Percentiles rank a stretch among this genome's conserved stretches.
phyloP scores from a whole-genome alignment of 1,140 invertebrate species.

The Oryzaephilus surinamensis region DNA sequence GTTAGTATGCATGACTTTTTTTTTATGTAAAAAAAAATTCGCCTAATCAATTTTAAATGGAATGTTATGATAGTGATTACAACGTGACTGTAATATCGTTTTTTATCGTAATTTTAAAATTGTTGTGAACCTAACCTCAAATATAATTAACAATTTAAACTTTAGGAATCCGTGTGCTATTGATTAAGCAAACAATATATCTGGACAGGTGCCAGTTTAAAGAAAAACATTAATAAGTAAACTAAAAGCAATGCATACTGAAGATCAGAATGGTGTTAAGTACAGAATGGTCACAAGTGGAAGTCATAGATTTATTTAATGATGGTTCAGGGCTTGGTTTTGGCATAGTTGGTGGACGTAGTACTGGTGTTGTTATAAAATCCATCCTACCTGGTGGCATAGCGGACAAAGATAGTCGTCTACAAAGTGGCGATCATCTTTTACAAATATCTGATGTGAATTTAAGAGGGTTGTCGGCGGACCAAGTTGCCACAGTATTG shows the following conservation, averaged over 20 bases:
- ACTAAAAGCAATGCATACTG: not conserved
- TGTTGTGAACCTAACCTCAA: too few relatives aligned
- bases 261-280: conserved; percentile 55
- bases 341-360: conserved; percentile 88
- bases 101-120: too few relatives aligned
- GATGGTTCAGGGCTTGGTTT: conserved; percentile 73
- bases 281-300: conserved; percentile 87
- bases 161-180: too few relatives aligned
- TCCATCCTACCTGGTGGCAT: conserved; percentile 85
- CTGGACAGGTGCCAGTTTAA: conserved; percentile 6
- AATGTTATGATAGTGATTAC: too few relatives aligned
- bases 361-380: conserved; percentile 95
- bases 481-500: conserved; percentile 86
- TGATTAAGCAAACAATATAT: not conserved
- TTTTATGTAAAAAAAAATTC: too few relatives aligned
- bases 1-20: too few relatives aligned
- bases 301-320: conserved; percentile 80
- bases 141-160: too few relatives aligned
- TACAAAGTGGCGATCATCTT: conserved; percentile 88
- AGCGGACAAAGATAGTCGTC: conserved; percentile 77
- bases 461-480: conserved; percentile 81
- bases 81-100: too few relatives aligned
- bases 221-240: not conserved
- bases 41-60: too few relatives aligned
- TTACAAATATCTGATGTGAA: conserved; percentile 90